These are phyloP conservation scores for Petrosia ficiformis DNA, from an alignment of 37 sponge, comb jelly and placozoan genomes.

Conservation along the genomic window DNA sequence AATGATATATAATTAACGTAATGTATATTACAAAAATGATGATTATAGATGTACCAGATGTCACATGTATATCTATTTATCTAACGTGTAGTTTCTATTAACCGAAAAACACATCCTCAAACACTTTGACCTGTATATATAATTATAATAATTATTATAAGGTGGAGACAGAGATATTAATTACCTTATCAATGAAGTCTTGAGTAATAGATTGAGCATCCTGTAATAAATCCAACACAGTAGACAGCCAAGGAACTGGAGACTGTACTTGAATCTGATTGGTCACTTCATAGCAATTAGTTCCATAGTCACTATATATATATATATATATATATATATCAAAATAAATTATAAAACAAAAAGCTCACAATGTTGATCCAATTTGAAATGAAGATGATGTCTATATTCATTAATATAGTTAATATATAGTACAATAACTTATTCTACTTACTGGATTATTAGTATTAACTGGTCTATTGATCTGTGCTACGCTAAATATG, in stretches of 20 bases:
- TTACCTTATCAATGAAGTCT: conserved; percentile 78
- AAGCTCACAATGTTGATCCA: conserved; percentile 54
- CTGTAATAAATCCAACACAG: conserved; percentile 33
- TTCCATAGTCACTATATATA: conserved; percentile 46
- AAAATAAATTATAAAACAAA: neutral
- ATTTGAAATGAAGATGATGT: conserved; percentile 10
- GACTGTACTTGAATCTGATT: conserved; percentile 44
- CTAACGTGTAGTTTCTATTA: too few species aligned
- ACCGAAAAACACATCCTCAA: too few species aligned
- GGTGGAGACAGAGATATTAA: too few species aligned
- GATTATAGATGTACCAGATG: too few species aligned
- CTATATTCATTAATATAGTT: neutral
- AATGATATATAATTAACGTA: too few species aligned
- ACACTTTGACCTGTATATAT: too few species aligned
- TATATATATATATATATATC: neutral
- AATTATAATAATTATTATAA: too few species aligned
- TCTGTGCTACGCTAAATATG: conserved; percentile 29
- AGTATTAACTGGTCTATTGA: neutral
- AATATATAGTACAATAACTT: neutral
- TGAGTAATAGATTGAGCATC: conserved; percentile 45
- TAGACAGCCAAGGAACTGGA: conserved; percentile 55
- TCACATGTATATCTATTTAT: too few species aligned
- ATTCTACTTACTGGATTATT: neutral
- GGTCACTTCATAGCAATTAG: conserved; percentile 46
- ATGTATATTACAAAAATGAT: too few species aligned